Evolutionary conservation across 2,888 invertebrate species (phyloP), one percentile per base, ranked within the genome.

Genomic region (Siphonodentalium dalli): DNA sequence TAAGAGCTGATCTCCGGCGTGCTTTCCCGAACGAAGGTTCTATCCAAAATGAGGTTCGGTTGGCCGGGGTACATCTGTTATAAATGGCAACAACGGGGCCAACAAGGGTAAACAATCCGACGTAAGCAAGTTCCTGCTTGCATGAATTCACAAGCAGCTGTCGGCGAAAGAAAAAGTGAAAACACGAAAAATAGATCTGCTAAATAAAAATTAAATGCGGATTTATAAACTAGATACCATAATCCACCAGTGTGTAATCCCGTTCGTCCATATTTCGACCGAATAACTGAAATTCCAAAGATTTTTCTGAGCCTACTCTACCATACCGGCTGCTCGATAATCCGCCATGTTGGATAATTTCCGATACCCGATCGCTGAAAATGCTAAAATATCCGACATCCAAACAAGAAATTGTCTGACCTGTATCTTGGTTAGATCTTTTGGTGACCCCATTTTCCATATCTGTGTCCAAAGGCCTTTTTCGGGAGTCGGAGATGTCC

Each of bases 391-490:
- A 33, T 45, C 56, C 45, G 47, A 15, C 44, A 53, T 69, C 58
- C 65, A 65, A 55, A 63, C 58, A 66, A 63, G 60, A 70, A 63
- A 58, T 63, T 61, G 58, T 57, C 74, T 71, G 68, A 79, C 78
- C 77, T 74, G 69, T 74, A 63, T 79, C 78, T 71, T 75, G 78
- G 68, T 79, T 79, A 63, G 78, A 78, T 69, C 77, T 65, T 66
- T 80, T 80, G 62, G 75, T 75, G 66, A 74, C 75, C 66, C 79
- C 78, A 66, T 73, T 76, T 61, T 80, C 79, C 63, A 69, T 66
- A 66, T 80, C 79, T 57, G 74, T 76, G 68, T 80, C 80, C 66
- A 79, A 72, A 59, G 80, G 80, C 65, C 80, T 70, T 77, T 80
- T 80, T 63, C 79, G 70, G 58, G 80, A 79, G 71, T 79, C 79